A percentile compares a stretch with the other conserved stretches of the same genome.
These are phyloP conservation scores for Brotula barbata DNA, from an alignment of 2,797 vertebrate genomes.

Conservation along the genomic window DNA sequence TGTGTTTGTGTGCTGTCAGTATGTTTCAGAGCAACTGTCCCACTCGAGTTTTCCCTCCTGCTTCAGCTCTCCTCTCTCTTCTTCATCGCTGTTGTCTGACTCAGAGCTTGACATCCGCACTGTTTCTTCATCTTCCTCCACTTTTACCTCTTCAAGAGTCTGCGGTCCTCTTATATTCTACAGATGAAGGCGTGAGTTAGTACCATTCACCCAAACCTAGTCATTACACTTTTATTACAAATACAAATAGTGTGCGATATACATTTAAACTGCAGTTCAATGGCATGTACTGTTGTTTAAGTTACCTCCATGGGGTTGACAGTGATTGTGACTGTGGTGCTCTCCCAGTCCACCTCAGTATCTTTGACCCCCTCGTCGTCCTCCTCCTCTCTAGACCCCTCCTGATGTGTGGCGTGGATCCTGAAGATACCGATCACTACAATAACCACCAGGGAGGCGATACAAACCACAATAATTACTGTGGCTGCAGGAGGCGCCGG, in stretches of 20 bases:
- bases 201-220: neutral
- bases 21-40: conserved; percentile 86
- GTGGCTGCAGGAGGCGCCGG: conserved; percentile 83
- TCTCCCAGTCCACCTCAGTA: conserved; percentile 90
- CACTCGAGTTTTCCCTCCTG: conserved; percentile 88
- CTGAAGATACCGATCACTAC: conserved; percentile 90
- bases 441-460: conserved; percentile 88
- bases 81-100: conserved; percentile 89
- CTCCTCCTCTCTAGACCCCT: conserved; percentile 77
- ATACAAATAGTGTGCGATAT: too few relatives aligned
- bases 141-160: conserved; percentile 79
- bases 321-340: conserved; percentile 91
- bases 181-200: conserved; percentile 21
- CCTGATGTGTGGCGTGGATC: conserved; percentile 85
- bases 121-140: conserved; percentile 78
- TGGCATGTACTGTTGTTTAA: too few relatives aligned
- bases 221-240: too few relatives aligned
- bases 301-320: conserved; percentile 97
- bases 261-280: too few relatives aligned
- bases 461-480: conserved; percentile 86
- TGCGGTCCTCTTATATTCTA: conserved; percentile 86
- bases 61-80: conserved; percentile 54
- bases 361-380: conserved; percentile 83
- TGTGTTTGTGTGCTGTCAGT: conserved; percentile 72
- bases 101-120: conserved; percentile 86